Evolutionary conservation across 2,797 vertebrate genomes (phyloP), one percentile per base, ranked within the genome.

Genomic region (Typhlichthys subterraneus): DNA sequence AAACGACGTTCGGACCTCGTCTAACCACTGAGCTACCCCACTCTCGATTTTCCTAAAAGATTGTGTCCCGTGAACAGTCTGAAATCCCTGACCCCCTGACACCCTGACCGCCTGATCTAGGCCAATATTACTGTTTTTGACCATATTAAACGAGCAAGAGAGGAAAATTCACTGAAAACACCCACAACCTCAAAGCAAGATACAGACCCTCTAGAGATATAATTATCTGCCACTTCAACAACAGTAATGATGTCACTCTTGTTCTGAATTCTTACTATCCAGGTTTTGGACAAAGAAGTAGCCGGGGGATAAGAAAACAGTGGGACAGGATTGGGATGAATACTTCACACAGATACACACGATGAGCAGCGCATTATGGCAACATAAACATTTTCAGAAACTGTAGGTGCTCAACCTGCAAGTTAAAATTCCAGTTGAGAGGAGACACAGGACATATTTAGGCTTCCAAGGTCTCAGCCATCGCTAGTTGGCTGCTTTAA

Each of bases 401-500:
- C 60, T 65, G 23, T 10, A 61, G 6, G 2, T 50, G 31, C 17
- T 11, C 23, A 56, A 29, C 23, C 15, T 46, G 19, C 47, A 38
- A 48, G 33, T 75, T 48, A 17, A 49, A 13, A 33, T 61, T 52
- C 62, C 61, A 52, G 45, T 65, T 63, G 45, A 57, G 51, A 59
- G 33, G 56, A 38, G 7, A 38, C 33, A 38, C 29, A 67, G 8
- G 33, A 38, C 33, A 38, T 31, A 67, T 77, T 72, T 59, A 15
- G 50, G 47, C 62, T 63, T 72, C 63, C 60, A 50, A 77, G 54
- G 47, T 57, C 76, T 75, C 77, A 66, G 65, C 74, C 68, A 73
- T 70, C 74, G 66, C 75, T 82, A 50, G 82, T 79, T 81, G 73
- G 66, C 60, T 73, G 63, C 72, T 85, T 71, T 75, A 38, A 76